Base-by-base conservation (phyloP, 2,797 vertebrate species). In the Telmatherina bonti region DNA sequence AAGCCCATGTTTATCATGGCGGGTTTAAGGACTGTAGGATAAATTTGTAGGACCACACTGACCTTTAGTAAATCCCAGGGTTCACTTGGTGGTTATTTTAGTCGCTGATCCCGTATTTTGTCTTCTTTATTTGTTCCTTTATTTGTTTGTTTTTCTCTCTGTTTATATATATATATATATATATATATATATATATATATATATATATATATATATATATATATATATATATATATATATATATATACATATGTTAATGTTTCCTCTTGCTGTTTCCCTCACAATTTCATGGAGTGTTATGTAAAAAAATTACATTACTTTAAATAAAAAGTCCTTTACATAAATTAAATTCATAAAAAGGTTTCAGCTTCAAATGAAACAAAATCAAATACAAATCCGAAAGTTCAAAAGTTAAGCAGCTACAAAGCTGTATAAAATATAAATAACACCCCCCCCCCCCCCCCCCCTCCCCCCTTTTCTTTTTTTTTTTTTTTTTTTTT, bases 31-130 rank as follows among this genome's bases (percentile, higher is more conserved):
- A 49, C 15, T 61, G 26, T 18, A 47, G 52, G 58, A 62, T 62
- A 30, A 51, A 63, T 5, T 24, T 31, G 24, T 31, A 27, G 27
- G 18, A 36, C 22, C 54, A 35, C 24, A 30, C 52, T 54, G 67
- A 70, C 47, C 60, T 70, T 41, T 70, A 41, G 10, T 62, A 70
- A 70, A 70, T 61, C 58, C 35, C 41, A 6, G n/a, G 16, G 5
- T 26, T 58, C 54, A 35, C 43, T 35, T 57, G 13, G 24, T 26
- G 15, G 29, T 18, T 45, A 36, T 61, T 59, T 18, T 24, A 33
- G 22, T 54, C 22, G 10, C 27, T 54, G 47, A 59, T 53, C 24
- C 24, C 35, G n/a, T n/a, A n/a, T n/a, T 35, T 35, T 11, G 16
- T 38, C 16, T 36, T 15, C 4, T 12, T 38, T 36, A 12, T 36